Conservation (phyloP, 1,140 invertebrate species). For the Rhizoglyphus robini region DNA sequence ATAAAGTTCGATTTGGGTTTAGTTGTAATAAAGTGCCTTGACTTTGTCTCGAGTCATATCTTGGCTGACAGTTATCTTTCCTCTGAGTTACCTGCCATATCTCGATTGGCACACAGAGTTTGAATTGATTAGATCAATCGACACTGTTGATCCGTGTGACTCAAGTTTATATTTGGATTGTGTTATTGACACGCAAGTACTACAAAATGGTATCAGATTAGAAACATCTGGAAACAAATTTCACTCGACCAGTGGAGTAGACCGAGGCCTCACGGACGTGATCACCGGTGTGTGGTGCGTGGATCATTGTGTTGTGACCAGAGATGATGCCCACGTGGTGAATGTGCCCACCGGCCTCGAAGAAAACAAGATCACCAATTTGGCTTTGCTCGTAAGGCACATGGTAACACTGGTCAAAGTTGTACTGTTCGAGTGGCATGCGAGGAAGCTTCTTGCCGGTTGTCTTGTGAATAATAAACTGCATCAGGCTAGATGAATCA, state of each 20-base stretch:
- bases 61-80: too few relatives aligned
- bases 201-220: too few relatives aligned
- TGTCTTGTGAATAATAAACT: not conserved
- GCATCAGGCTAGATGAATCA: conserved; percentile 9
- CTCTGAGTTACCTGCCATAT: too few relatives aligned
- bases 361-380: conserved; percentile 12
- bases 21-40: too few relatives aligned
- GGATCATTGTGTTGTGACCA: conserved; percentile 4
- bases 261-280: not conserved
- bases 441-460: not conserved
- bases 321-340: conserved; percentile 10
- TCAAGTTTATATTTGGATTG: too few relatives aligned
- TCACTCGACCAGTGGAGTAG: not conserved
- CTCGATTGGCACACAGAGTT: too few relatives aligned
- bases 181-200: too few relatives aligned
- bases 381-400: conserved; percentile 1
- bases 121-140: too few relatives aligned
- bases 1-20: too few relatives aligned
- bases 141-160: too few relatives aligned
- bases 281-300: conserved; percentile 4
- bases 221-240: not conserved
- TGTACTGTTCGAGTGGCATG: not conserved
- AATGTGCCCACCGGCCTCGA: not conserved
- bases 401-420: not conserved
- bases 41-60: too few relatives aligned